Conservation (phyloP, 2,888 invertebrate species). For the Nysson spinosus region DNA sequence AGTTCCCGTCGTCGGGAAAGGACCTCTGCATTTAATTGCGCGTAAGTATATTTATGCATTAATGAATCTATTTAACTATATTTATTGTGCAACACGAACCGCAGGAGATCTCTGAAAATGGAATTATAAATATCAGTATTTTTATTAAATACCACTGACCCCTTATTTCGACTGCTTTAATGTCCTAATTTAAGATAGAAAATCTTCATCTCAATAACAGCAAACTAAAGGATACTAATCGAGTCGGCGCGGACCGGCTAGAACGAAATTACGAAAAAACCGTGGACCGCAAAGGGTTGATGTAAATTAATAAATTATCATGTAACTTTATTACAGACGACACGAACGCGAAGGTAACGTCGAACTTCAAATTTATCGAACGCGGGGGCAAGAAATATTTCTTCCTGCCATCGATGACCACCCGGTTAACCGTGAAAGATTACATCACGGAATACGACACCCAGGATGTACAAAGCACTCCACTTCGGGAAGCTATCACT, state of each 20-base stretch:
- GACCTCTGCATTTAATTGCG: slow-evolving; percentile 59
- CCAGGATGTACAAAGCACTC: slow-evolving; percentile 36
- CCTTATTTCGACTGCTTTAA: too few relatives aligned
- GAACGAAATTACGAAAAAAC: too few relatives aligned
- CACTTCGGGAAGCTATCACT: slow-evolving; percentile 60
- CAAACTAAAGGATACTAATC: too few relatives aligned
- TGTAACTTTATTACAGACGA: slow-evolving; percentile 52
- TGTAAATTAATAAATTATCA: too few relatives aligned
- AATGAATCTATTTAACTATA: background rate
- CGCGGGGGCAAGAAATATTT: slow-evolving; percentile 55
- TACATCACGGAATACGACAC: slow-evolving; percentile 56
- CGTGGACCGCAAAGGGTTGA: too few relatives aligned
- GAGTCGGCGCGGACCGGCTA: too few relatives aligned
- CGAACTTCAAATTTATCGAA: slow-evolving; percentile 47
- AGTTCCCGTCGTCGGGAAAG: slow-evolving; percentile 64
- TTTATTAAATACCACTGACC: too few relatives aligned
- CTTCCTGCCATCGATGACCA: slow-evolving; percentile 62
- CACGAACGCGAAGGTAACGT: slow-evolving; percentile 22
- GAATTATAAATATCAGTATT: too few relatives aligned
- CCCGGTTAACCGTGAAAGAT: slow-evolving; percentile 56
- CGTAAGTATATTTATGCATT: slow-evolving; percentile 48
- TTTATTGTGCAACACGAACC: background rate
- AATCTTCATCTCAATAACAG: too few relatives aligned
- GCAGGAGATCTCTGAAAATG: background rate
- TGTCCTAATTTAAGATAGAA: too few relatives aligned